These are phyloP conservation scores for Crenichthys baileyi DNA, from an alignment of 2,797 vertebrate genomes.

Conservation along the genomic window DNA sequence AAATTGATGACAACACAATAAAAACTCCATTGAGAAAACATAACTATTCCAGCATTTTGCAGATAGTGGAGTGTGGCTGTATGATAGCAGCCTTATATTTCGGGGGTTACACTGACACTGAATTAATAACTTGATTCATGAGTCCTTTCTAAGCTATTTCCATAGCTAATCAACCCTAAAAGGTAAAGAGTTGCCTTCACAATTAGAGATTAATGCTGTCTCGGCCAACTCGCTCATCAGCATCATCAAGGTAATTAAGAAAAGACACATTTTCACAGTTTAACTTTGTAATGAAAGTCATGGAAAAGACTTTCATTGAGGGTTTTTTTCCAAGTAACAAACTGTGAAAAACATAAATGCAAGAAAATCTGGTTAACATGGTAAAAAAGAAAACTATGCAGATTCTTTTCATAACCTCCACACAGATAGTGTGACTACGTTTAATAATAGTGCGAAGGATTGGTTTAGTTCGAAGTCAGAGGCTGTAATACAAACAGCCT, in stretches of 20 bases:
- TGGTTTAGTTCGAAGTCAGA: slow-evolving; percentile 70
- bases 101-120: slow-evolving; percentile 68
- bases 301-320: slow-evolving; percentile 61
- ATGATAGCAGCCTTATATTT: slow-evolving; percentile 55
- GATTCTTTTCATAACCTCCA: slow-evolving; percentile 39
- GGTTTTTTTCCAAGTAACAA: background rate
- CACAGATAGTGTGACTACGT: slow-evolving; percentile 36
- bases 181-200: slow-evolving; percentile 69
- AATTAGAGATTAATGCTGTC: slow-evolving; percentile 74
- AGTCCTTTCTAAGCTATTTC: slow-evolving; percentile 74
- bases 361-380: background rate
- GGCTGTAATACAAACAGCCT: slow-evolving; percentile 54
- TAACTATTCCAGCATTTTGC: slow-evolving; percentile 48
- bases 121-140: slow-evolving; percentile 80
- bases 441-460: slow-evolving; percentile 45
- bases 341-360: background rate
- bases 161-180: slow-evolving; percentile 81
- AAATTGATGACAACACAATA: slow-evolving; percentile 55
- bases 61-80: slow-evolving; percentile 19
- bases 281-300: slow-evolving; percentile 72
- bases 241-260: slow-evolving; percentile 72
- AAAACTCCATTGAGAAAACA: slow-evolving; percentile 50
- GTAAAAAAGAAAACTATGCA: slow-evolving; percentile 6
- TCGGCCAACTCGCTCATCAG: slow-evolving; percentile 65
- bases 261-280: slow-evolving; percentile 72